A percentile compares a stretch with the other conserved stretches of the same genome.
These are phyloP conservation scores for Scytalopus superciliaris DNA, from an alignment of 2,113 vertebrate species.

Conservation along the genomic window DNA sequence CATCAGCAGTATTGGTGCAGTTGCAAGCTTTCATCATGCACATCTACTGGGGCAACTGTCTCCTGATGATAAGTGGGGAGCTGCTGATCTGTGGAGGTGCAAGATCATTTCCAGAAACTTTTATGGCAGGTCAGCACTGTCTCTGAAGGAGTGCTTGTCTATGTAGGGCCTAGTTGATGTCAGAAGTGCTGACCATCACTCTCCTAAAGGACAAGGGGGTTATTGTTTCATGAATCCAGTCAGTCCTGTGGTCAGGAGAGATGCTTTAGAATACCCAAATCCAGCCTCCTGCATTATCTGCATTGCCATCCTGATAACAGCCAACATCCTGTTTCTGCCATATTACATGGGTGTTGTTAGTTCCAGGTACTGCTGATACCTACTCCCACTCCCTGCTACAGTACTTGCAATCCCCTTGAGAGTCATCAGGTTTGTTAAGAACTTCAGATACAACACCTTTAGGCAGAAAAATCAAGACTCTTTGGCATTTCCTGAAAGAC, in stretches of 20 bases:
- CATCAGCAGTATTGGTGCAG: background rate
- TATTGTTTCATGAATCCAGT: background rate
- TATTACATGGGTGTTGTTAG: background rate
- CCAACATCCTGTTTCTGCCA: background rate
- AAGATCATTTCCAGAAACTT: background rate
- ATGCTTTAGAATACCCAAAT: background rate
- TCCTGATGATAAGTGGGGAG: background rate
- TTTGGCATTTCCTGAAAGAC: slow-evolving; percentile 40
- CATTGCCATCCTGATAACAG: background rate
- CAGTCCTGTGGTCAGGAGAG: background rate
- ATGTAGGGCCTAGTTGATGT: background rate
- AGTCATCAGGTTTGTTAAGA: background rate
- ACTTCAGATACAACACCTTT: background rate
- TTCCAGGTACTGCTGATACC: background rate
- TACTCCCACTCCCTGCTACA: background rate
- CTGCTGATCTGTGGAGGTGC: background rate
- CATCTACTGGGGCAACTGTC: background rate
- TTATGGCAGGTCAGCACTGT: background rate
- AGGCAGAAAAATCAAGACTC: slow-evolving; percentile 33
- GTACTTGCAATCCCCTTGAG: background rate
- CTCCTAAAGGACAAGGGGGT: background rate
- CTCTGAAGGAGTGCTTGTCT: background rate
- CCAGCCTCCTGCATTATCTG: background rate
- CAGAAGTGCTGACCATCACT: background rate
- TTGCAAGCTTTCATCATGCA: background rate